These are phyloP conservation scores for Pyrocoelia pectoralis DNA, from an alignment of 2,888 invertebrate species.

Conservation along the genomic window DNA sequence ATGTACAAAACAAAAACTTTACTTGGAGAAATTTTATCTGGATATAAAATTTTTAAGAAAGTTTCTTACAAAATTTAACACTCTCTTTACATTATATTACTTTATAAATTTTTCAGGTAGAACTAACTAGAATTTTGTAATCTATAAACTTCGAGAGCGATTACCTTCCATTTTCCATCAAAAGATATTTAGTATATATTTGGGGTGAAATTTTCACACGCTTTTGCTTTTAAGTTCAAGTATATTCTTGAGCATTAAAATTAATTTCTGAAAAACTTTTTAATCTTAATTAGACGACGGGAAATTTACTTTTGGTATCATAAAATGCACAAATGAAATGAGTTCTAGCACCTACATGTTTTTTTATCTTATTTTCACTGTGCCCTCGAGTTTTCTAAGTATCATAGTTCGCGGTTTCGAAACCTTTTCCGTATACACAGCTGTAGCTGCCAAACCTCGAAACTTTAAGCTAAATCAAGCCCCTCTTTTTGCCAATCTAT, in stretches of 20 bases:
- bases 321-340: background rate
- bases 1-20: slow-evolving; percentile 1
- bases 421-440: no score
- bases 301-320: background rate
- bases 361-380: no score
- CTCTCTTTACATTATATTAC: background rate
- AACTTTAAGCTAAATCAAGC: no score
- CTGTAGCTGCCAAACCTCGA: no score
- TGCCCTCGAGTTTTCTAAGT: no score
- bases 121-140: background rate
- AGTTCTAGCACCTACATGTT: no score
- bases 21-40: background rate
- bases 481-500: no score
- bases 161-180: slow-evolving; percentile 1
- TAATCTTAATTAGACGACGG: background rate
- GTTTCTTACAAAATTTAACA: background rate
- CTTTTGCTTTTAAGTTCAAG: background rate
- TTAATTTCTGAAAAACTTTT: background rate
- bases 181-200: background rate
- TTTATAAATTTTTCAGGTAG: background rate
- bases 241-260: background rate
- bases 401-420: no score
- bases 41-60: background rate
- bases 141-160: background rate
- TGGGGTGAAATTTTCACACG: background rate